phyloP scores from a whole-genome alignment of 2,113 vertebrate genomes.

The Puffinus mauretanicus region DNA sequence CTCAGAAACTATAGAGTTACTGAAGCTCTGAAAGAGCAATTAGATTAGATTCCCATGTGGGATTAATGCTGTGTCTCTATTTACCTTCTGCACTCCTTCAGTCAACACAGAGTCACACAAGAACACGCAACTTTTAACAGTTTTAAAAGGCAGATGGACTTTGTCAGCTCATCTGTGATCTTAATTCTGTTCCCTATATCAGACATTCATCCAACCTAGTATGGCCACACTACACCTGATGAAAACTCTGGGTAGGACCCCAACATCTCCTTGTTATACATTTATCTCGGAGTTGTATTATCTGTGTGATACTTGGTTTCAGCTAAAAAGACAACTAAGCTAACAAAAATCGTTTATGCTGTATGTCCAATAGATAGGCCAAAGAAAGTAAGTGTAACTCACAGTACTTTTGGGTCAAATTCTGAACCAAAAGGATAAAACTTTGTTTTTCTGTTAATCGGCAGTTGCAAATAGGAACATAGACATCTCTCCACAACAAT shows the following conservation, averaged over 20 bases:
- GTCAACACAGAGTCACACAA: neutral
- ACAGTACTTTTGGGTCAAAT: neutral
- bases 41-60: constrained; percentile 43
- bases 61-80: neutral
- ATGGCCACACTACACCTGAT: no score
- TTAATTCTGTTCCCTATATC: neutral
- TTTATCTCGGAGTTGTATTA: rapidly evolving
- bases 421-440: neutral
- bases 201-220: neutral
- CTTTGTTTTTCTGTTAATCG: neutral
- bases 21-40: constrained; percentile 44
- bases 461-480: neutral
- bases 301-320: neutral
- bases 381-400: neutral
- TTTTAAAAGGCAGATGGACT: neutral
- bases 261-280: neutral
- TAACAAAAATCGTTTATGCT: neutral
- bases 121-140: neutral
- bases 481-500: neutral
- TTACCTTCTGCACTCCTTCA: neutral
- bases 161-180: neutral
- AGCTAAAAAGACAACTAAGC: neutral
- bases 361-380: neutral
- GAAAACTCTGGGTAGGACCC: neutral
- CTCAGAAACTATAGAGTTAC: constrained; percentile 40